Base-by-base conservation (phyloP, 2,888 invertebrate genomes). In the Andrena minutula region DNA sequence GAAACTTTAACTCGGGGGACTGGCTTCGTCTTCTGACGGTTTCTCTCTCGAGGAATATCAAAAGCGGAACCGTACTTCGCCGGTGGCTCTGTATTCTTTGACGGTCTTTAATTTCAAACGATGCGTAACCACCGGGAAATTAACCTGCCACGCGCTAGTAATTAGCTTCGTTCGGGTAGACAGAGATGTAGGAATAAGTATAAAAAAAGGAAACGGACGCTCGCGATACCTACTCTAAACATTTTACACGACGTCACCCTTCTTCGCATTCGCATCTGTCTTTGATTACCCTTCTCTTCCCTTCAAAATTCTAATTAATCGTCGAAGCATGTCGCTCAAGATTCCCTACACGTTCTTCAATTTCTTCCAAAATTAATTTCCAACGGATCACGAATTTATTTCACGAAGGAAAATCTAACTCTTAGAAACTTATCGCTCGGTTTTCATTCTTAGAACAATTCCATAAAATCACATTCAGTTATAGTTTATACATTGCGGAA, bases 61-160 rank as follows among this genome's bases (percentile, higher is more conserved):
- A 78, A 87, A 84, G 76, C 58, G 49, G 49, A 78, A 35, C 12
- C 70, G 66, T 49, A 23, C 64, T 61, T 60, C 68, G 51, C 41
- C 51, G 26, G 53, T 41, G 16, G 70, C 51, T 26, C 41, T 28
- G 47, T 68, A 75, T 69, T 65, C 79, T 82, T 79, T 80, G 79
- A 75, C 72, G 61, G 26, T 77, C 84, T 79, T 84, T 73, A 75
- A 81, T 80, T 82, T 68, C 56, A 65, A 72, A 41, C 79, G 74
- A 58, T 41, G 76, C 84, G 74, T 66, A 41, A n/a, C 73, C n/a
- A 72, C 51, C 56, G 63, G 20, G 56, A 74, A 78, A 86, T 84
- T 71, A 87, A 77, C 70, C 68, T 53, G 64, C 69, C 28, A 47
- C 64, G 12, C 5, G 28, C 10, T n/a, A 4, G 63, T 74, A 84